Percentiles rank a stretch among this genome's conserved stretches.
Evolutionary conservation across 2,888 invertebrate species (phyloP).

Genomic region (Zeuzera pyrina): DNA sequence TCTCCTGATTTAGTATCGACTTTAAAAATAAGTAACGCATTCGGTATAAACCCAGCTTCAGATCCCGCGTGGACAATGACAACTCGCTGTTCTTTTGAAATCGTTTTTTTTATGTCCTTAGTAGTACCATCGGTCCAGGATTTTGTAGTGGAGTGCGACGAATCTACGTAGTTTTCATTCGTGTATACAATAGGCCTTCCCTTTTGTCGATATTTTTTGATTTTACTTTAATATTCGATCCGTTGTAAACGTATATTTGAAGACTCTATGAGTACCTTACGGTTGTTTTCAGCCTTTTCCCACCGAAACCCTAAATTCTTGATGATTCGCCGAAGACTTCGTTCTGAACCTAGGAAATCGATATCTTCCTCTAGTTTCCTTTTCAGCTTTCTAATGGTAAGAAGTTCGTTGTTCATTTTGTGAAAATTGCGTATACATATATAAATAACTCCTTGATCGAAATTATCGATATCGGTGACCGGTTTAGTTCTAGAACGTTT

Average conservation of each 20-base stretch:
- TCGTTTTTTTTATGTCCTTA: conserved; percentile 13
- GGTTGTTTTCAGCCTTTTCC: conserved; percentile 19
- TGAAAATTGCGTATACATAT: conserved; percentile 27
- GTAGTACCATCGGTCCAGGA: conserved; percentile 13
- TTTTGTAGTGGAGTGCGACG: conserved; percentile 12
- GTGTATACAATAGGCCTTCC: conserved; percentile 17
- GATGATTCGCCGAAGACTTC: conserved; percentile 15
- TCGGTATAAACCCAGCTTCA: conserved; percentile 11
- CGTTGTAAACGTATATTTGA: not conserved
- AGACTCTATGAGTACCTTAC: conserved; percentile 15
- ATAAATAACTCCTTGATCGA: conserved; percentile 24
- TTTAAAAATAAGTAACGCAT: conserved; percentile 17
- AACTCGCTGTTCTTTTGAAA: conserved; percentile 18
- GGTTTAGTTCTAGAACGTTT: conserved; percentile 16
- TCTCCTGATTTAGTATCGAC: conserved; percentile 20
- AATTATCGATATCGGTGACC: conserved; percentile 21
- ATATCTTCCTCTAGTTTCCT: conserved; percentile 10
- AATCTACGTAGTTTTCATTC: conserved; percentile 19
- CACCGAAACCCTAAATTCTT: conserved; percentile 18
- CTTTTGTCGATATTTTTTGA: conserved; percentile 16
- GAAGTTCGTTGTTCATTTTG: conserved; percentile 20
- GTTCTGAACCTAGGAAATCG: conserved; percentile 16
- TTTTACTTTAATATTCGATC: conserved; percentile 1
- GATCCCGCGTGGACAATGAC: conserved; percentile 13
- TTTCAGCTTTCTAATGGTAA: conserved; percentile 17